A percentile compares a stretch with the other conserved stretches of the same genome.
Evolutionary conservation across 2,888 invertebrate species (phyloP).

Genomic region (Boloria selene): DNA sequence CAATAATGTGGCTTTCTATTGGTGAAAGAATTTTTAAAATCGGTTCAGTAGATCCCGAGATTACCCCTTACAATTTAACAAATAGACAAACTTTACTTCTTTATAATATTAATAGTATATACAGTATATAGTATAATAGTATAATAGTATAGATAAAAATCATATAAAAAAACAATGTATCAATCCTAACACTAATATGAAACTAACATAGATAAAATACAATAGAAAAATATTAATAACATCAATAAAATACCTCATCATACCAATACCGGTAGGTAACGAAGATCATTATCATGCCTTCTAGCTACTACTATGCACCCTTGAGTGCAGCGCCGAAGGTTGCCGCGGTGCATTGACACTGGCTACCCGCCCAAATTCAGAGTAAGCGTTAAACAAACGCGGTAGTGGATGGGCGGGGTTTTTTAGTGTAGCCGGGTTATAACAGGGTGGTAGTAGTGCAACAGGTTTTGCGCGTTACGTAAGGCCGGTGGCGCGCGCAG

Average conservation of each 20-base stretch:
- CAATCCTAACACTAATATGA: no score
- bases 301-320: constrained; percentile 74
- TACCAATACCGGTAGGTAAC: constrained; percentile 61
- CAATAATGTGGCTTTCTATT: no score
- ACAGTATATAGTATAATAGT: no score
- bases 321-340: constrained; percentile 80
- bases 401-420: constrained; percentile 47
- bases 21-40: no score
- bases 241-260: constrained; percentile 32
- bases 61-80: no score
- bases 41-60: no score
- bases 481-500: constrained; percentile 74
- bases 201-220: no score
- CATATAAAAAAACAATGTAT: no score
- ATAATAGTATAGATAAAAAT: no score
- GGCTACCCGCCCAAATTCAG: constrained; percentile 58
- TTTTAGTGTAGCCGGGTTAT: constrained; percentile 59
- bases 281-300: constrained; percentile 74
- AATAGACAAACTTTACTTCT: no score
- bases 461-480: constrained; percentile 80
- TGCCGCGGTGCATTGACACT: constrained; percentile 77
- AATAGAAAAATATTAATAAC: background rate
- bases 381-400: constrained; percentile 39
- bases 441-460: constrained; percentile 74
- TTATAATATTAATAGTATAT: no score